Conservation (phyloP, 2,113 vertebrate species). For the Tauraco erythrolophus region DNA sequence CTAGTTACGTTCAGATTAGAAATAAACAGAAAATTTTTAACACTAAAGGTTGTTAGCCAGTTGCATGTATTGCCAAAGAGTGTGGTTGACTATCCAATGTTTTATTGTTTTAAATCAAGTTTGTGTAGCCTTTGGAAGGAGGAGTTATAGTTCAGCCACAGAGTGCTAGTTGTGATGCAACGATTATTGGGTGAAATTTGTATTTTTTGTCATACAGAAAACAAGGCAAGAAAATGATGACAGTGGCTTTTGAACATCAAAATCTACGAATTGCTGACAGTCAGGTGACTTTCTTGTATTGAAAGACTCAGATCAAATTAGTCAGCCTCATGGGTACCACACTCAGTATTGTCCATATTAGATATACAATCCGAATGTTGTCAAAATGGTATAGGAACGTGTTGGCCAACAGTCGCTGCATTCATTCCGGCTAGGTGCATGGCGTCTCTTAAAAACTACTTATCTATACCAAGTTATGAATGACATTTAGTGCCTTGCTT, state of each 20-base stretch:
- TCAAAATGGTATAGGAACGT: background rate
- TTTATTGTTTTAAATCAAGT: background rate
- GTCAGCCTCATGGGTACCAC: background rate
- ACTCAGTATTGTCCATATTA: background rate
- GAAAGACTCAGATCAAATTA: background rate
- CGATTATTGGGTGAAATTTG: background rate
- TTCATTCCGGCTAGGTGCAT: background rate
- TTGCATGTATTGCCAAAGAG: background rate
- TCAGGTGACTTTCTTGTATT: background rate
- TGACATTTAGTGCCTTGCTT: background rate
- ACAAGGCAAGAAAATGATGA: background rate
- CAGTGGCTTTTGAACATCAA: background rate
- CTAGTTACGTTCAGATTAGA: background rate
- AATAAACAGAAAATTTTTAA: background rate
- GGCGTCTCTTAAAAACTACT: background rate
- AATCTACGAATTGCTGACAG: background rate
- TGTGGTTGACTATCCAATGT: background rate
- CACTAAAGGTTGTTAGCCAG: background rate
- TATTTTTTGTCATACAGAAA: background rate
- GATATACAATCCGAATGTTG: background rate
- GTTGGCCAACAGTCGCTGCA: background rate
- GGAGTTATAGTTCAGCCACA: background rate
- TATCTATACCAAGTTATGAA: background rate
- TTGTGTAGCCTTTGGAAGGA: background rate
- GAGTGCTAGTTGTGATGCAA: background rate